phyloP scores from a whole-genome alignment of 2,797 vertebrate genomes.

The Lemur catta region DNA sequence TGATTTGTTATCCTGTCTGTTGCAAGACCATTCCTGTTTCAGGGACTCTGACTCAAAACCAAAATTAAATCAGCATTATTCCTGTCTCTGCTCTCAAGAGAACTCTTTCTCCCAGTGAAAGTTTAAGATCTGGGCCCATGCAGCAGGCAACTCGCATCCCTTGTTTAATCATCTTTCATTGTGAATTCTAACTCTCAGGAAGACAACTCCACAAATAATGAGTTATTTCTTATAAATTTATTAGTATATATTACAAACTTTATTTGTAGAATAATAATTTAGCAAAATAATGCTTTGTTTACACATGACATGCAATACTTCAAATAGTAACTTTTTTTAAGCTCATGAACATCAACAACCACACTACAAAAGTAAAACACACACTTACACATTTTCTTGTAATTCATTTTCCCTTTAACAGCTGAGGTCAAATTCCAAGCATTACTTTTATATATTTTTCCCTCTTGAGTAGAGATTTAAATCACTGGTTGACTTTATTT shows the following conservation, averaged over 20 bases:
- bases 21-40: background rate
- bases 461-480: conserved; percentile 46
- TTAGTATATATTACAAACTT: background rate
- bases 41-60: background rate
- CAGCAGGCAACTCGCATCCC: background rate
- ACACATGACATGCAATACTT: background rate
- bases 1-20: background rate
- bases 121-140: background rate
- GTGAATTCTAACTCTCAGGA: conserved; percentile 11
- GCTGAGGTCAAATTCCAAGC: conserved; percentile 61
- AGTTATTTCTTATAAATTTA: background rate
- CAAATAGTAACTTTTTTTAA: background rate
- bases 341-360: background rate
- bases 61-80: background rate
- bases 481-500: conserved; percentile 66
- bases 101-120: background rate
- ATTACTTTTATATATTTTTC: conserved; percentile 47
- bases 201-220: background rate
- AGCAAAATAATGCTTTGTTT: background rate
- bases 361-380: background rate
- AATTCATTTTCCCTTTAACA: conserved; percentile 64
- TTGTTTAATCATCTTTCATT: background rate
- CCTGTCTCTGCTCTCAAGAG: background rate
- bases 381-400: background rate
- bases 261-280: background rate